A percentile compares a stretch with the other conserved stretches of the same genome.
Evolutionary conservation across 2,888 invertebrate genomes (phyloP).

Genomic region (Catocala sponsa): DNA sequence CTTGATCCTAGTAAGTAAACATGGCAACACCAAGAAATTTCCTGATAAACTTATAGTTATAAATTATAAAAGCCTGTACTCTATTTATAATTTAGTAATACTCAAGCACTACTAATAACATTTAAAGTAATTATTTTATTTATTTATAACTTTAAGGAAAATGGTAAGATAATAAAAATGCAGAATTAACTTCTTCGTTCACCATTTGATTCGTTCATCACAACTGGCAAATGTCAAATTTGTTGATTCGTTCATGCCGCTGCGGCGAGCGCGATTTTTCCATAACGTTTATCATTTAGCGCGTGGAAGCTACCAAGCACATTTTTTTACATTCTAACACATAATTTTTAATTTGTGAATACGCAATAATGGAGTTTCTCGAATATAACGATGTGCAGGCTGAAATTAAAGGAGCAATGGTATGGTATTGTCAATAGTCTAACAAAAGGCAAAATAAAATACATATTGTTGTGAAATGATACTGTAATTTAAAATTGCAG

Average conservation of each 20-base stretch:
- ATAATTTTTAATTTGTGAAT: neutral
- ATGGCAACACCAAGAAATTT: too few species aligned
- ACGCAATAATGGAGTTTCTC: conserved; percentile 91
- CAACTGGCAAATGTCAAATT: conserved; percentile 15
- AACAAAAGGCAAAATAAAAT: neutral
- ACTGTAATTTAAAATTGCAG: conserved; percentile 80
- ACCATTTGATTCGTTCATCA: neutral
- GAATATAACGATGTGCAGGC: conserved; percentile 95
- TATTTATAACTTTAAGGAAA: too few species aligned
- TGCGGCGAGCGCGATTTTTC: conserved; percentile 29
- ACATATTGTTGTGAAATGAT: neutral
- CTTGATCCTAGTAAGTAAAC: too few species aligned
- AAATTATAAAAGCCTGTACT: too few species aligned
- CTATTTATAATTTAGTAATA: too few species aligned
- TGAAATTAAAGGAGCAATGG: conserved; percentile 96
- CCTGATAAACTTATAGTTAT: too few species aligned
- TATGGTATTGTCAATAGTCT: conserved; percentile 66
- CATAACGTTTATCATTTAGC: conserved; percentile 23
- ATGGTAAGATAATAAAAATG: too few species aligned
- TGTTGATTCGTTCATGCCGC: conserved; percentile 33
- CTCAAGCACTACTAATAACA: too few species aligned
- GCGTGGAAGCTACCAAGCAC: conserved; percentile 39
- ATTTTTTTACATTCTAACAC: conserved; percentile 15
- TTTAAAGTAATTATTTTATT: too few species aligned
- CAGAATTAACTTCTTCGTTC: too few species aligned